Conservation (phyloP, 2,888 invertebrate species). For the Busseola fusca region DNA sequence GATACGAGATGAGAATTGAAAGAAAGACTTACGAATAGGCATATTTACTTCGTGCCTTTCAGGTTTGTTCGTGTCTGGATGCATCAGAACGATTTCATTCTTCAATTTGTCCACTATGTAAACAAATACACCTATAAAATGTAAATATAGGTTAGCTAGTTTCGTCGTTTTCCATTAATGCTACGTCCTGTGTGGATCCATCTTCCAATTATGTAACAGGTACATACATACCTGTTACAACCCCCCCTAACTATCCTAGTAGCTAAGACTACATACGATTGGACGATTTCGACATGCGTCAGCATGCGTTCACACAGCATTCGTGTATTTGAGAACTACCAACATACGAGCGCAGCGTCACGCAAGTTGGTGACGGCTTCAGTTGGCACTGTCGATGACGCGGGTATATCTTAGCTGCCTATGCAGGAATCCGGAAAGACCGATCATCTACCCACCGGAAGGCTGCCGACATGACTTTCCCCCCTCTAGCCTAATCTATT, state of each 20-base stretch:
- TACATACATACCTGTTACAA: too few species aligned
- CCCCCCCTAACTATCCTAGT: too few species aligned
- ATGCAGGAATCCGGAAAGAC: too few species aligned
- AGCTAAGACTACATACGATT: too few species aligned
- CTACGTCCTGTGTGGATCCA: background rate
- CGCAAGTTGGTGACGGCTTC: background rate
- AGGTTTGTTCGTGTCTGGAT: slow-evolving; percentile 81
- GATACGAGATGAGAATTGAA: background rate
- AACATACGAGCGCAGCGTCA: background rate
- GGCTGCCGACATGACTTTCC: too few species aligned
- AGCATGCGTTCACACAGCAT: background rate
- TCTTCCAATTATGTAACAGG: too few species aligned
- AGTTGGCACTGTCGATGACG: background rate
- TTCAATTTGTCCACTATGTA: slow-evolving; percentile 87
- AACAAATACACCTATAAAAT: slow-evolving; percentile 85
- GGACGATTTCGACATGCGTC: background rate
- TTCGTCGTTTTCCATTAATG: too few species aligned
- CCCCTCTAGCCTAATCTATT: background rate
- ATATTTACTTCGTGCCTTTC: slow-evolving; percentile 88
- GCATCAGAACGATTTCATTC: slow-evolving; percentile 88
- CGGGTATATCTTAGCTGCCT: too few species aligned
- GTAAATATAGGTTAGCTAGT: background rate
- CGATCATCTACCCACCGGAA: background rate
- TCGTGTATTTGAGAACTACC: too few species aligned
- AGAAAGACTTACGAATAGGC: slow-evolving; percentile 81